A percentile compares a stretch with the other conserved stretches of the same genome.
phyloP scores from a whole-genome alignment of 2,888 invertebrate genomes.

The Fabriciana adippe region DNA sequence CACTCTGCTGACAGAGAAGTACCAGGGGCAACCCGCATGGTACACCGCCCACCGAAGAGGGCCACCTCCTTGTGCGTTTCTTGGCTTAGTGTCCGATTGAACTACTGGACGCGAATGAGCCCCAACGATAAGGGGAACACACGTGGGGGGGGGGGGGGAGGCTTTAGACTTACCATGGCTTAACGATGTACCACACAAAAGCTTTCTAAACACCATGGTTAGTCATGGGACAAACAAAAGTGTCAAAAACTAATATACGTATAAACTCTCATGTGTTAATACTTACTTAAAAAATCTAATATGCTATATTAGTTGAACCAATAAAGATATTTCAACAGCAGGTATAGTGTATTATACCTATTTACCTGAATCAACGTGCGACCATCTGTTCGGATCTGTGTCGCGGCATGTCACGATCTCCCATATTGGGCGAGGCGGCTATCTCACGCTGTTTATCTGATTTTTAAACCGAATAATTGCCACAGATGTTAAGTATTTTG shows the following conservation, averaged over 20 bases:
- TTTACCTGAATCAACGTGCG: conserved; percentile 5
- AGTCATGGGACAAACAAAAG: too few species aligned
- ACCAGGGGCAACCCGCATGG: too few species aligned
- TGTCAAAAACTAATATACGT: too few species aligned
- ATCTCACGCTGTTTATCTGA: conserved; percentile 15
- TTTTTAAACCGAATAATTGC: conserved; percentile 10
- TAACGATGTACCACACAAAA: neutral
- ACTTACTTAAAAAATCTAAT: neutral
- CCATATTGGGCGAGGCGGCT: conserved; percentile 26
- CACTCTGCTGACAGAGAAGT: too few species aligned
- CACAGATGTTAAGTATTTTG: conserved; percentile 4
- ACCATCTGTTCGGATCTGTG: conserved; percentile 31
- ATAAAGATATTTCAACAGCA: conserved; percentile 3
- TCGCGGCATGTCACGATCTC: conserved; percentile 21
- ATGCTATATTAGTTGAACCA: neutral
- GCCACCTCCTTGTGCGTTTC: too few species aligned
- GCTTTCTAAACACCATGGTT: too few species aligned
- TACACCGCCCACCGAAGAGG: too few species aligned
- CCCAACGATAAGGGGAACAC: too few species aligned
- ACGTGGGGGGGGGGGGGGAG: too few species aligned
- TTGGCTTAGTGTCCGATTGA: too few species aligned
- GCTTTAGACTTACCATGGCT: too few species aligned
- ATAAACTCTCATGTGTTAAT: neutral
- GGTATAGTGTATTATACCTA: neutral
- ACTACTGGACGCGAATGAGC: too few species aligned